Conservation (phyloP, 1,140 invertebrate genomes). For the Pteromalus puparum region DNA sequence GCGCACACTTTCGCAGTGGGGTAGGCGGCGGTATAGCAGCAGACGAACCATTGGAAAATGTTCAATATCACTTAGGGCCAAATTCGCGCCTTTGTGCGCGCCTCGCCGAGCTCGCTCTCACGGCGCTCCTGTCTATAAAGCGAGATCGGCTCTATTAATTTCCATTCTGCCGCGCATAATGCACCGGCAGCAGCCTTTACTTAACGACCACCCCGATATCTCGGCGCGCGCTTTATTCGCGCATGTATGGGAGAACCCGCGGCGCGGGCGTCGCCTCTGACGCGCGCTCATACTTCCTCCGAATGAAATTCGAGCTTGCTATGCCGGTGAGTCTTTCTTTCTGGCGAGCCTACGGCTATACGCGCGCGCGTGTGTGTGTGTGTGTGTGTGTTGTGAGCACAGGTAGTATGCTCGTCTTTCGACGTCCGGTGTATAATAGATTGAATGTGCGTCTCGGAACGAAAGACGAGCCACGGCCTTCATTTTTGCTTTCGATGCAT, state of each 20-base stretch:
- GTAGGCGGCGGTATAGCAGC: no score
- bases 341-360: neutral
- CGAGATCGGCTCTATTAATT: conserved; percentile 32
- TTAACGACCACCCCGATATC: conserved; percentile 20
- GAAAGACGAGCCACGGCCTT: neutral
- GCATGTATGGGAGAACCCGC: neutral
- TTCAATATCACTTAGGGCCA: conserved; percentile 1
- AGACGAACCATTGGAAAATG: neutral
- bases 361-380: no score
- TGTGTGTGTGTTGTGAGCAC: no score
- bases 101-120: neutral
- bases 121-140: neutral
- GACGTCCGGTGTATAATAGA: neutral
- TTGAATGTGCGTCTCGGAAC: neutral
- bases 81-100: conserved; percentile 1
- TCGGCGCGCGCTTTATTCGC: conserved; percentile 11
- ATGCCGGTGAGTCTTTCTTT: neutral
- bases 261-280: neutral
- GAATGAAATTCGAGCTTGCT: conserved; percentile 41
- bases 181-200: neutral
- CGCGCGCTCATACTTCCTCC: conserved; percentile 7
- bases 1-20: neutral
- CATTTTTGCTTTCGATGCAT: neutral
- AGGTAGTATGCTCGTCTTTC: neutral
- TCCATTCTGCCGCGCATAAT: neutral